phyloP scores from a whole-genome alignment of 2,797 vertebrate genomes.

The Argyrosomus regius region DNA sequence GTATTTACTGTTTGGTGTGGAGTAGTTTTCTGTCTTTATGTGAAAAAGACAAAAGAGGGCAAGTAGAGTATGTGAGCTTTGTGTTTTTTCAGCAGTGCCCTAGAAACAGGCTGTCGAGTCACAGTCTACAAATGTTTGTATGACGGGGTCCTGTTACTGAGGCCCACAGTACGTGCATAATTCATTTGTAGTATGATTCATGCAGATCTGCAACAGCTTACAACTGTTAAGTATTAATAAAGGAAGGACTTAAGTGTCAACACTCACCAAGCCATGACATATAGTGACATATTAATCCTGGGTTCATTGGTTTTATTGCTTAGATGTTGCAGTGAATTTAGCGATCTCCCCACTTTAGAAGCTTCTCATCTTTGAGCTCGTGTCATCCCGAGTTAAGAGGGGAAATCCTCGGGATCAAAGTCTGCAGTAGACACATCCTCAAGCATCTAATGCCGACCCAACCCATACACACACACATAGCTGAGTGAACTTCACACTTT shows the following conservation, averaged over 20 bases:
- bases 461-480: neutral
- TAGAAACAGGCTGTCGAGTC: conserved; percentile 39
- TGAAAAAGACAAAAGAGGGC: conserved; percentile 10
- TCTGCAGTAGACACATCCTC: conserved; percentile 40
- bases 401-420: conserved; percentile 49
- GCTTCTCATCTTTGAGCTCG: conserved; percentile 22
- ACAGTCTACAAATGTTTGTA: conserved; percentile 54
- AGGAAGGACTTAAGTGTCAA: conserved; percentile 45
- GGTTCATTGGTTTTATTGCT: conserved; percentile 26
- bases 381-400: conserved; percentile 34
- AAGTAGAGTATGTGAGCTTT: conserved; percentile 28
- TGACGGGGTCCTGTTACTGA: conserved; percentile 40
- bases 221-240: conserved; percentile 70
- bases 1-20: conserved; percentile 31
- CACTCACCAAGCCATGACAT: conserved; percentile 25
- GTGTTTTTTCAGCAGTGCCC: conserved; percentile 28
- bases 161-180: conserved; percentile 56
- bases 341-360: conserved; percentile 18
- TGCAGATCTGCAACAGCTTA: conserved; percentile 52
- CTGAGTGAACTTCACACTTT: conserved; percentile 24
- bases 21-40: conserved; percentile 20
- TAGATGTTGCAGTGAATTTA: conserved; percentile 33
- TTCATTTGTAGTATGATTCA: conserved; percentile 69
- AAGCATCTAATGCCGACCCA: conserved; percentile 21
- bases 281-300: conserved; percentile 15